Conservation (phyloP, 2,888 invertebrate species). For the Ennomos quercinarius region DNA sequence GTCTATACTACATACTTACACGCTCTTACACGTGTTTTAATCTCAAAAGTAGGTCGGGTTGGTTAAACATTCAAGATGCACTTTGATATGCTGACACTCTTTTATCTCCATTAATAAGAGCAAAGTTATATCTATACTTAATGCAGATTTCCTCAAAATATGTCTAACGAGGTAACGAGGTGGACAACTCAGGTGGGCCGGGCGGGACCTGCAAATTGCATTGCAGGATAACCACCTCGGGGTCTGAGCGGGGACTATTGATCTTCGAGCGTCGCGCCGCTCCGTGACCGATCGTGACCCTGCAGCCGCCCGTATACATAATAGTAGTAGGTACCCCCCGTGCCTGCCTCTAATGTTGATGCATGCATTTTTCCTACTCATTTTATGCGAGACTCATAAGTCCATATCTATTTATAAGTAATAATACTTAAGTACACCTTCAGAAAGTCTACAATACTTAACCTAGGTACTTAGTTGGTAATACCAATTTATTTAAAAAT, state of each 20-base stretch:
- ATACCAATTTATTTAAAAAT: too few relatives aligned
- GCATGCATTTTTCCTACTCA: constrained; percentile 14
- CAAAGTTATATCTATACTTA: too few relatives aligned
- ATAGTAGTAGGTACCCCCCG: neutral
- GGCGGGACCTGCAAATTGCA: constrained; percentile 61
- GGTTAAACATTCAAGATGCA: too few relatives aligned
- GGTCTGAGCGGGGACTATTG: constrained; percentile 67
- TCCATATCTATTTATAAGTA: too few relatives aligned
- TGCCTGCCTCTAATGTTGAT: constrained; percentile 45
- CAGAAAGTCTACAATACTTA: too few relatives aligned
- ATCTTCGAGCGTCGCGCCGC: constrained; percentile 77
- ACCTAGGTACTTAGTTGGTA: too few relatives aligned
- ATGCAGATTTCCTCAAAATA: constrained; percentile 3
- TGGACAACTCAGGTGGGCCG: constrained; percentile 41
- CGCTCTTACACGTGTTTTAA: too few relatives aligned
- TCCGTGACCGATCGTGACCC: constrained; percentile 81
- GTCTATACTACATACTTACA: too few relatives aligned
- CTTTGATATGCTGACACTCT: too few relatives aligned
- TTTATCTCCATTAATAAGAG: too few relatives aligned
- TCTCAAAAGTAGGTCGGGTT: too few relatives aligned
- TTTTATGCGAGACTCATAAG: neutral
- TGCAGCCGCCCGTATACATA: constrained; percentile 59
- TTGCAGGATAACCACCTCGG: constrained; percentile 40
- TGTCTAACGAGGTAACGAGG: constrained; percentile 1
- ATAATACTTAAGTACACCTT: too few relatives aligned